phyloP scores from a whole-genome alignment of 2,113 vertebrate species.

The Paramormyrops kingsleyae region DNA sequence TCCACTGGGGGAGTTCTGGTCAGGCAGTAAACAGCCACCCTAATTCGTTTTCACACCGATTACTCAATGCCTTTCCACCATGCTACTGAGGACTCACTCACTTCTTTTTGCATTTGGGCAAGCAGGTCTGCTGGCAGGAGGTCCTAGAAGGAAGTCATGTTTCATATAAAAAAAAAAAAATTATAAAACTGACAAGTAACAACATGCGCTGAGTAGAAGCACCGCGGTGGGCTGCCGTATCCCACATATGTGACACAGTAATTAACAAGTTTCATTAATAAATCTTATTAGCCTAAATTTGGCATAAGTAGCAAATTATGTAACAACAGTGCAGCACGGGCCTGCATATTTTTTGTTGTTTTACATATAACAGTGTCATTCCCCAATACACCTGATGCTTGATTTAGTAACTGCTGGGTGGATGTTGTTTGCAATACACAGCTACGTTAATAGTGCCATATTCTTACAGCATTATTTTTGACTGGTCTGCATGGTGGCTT shows the following conservation, averaged over 20 bases:
- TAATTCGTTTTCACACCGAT: neutral
- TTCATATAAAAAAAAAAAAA: neutral
- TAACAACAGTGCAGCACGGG: neutral
- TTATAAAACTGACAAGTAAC: neutral
- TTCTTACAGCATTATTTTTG: neutral
- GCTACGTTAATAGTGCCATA: neutral
- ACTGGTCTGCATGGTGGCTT: neutral
- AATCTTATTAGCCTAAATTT: neutral
- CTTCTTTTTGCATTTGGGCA: neutral
- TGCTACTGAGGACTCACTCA: neutral
- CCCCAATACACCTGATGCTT: neutral
- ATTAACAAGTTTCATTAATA: neutral
- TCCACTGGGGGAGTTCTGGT: neutral
- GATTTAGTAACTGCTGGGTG: neutral
- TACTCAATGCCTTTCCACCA: neutral
- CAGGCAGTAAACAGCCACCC: neutral
- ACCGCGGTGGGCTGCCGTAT: neutral
- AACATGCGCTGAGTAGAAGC: neutral
- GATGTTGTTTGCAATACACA: neutral
- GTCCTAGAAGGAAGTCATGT: neutral
- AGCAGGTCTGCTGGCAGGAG: neutral
- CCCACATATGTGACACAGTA: neutral
- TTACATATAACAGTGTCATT: neutral
- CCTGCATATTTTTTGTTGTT: neutral
- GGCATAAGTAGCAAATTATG: neutral